phyloP scores from a whole-genome alignment of 1,140 invertebrate genomes.

The Drosophila paulistorum region DNA sequence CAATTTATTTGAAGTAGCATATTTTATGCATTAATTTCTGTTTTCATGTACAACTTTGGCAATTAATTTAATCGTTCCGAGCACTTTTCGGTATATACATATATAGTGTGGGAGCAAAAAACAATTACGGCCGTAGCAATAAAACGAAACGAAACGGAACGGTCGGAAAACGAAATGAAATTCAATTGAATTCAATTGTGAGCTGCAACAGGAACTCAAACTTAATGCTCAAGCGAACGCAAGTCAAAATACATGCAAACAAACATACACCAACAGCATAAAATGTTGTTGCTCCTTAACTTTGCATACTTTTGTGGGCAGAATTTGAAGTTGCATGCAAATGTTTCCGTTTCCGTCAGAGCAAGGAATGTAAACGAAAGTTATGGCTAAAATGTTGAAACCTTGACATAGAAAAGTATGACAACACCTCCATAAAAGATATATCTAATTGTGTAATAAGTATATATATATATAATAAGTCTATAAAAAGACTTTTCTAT shows the following conservation, averaged over 20 bases:
- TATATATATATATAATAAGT: neutral
- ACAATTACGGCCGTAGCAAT: constrained; percentile 48
- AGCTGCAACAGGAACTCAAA: constrained; percentile 29
- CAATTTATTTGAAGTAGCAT: constrained; percentile 62
- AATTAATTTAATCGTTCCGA: constrained; percentile 67
- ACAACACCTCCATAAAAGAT: constrained; percentile 12
- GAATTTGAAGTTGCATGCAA: constrained; percentile 47
- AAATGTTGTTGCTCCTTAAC: constrained; percentile 4
- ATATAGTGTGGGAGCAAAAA: constrained; percentile 26
- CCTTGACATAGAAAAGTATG: constrained; percentile 47
- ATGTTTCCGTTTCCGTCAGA: constrained; percentile 51
- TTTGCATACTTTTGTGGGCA: constrained; percentile 59
- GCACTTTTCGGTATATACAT: constrained; percentile 17
- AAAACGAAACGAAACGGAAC: constrained; percentile 18
- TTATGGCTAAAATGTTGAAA: constrained; percentile 10
- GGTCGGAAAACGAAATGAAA: constrained; percentile 23
- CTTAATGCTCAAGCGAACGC: constrained; percentile 22
- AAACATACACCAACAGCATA: neutral
- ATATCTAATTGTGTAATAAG: constrained; percentile 2
- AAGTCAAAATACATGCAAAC: constrained; percentile 10
- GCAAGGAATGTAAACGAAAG: constrained; percentile 14
- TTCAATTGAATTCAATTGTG: constrained; percentile 48
- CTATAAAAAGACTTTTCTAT: constrained; percentile 28
- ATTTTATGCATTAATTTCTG: constrained; percentile 65
- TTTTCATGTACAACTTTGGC: constrained; percentile 46